Evolutionary conservation across 2,888 invertebrate species (phyloP).

Genomic region (Nomada lathburiana): DNA sequence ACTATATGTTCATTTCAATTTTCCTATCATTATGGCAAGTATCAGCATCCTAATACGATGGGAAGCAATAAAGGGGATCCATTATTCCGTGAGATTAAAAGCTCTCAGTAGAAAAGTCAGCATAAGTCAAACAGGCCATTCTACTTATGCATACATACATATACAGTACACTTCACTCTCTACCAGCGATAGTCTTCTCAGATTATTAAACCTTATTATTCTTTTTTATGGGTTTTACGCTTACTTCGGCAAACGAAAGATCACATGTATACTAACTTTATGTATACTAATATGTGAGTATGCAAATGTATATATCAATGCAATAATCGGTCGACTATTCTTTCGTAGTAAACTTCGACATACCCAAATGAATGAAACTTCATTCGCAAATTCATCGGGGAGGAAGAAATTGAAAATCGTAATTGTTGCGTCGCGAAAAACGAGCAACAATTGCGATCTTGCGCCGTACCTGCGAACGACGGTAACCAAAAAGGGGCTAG

Average conservation of each 20-base stretch:
- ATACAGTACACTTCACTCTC: no score
- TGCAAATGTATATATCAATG: conserved; percentile 4
- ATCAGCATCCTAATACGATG: not conserved
- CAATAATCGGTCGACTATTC: conserved; percentile 40
- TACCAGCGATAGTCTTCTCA: conserved; percentile 6
- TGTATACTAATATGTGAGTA: not conserved
- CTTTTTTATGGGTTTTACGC: conserved; percentile 27
- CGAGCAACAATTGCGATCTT: no score
- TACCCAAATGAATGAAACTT: not conserved
- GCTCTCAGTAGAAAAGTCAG: conserved; percentile 23
- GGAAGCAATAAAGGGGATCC: not conserved
- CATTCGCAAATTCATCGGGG: not conserved
- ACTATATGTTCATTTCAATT: not conserved
- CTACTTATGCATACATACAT: not conserved
- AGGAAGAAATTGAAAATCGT: not conserved
- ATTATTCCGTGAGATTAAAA: not conserved
- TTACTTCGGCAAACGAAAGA: conserved; percentile 4
- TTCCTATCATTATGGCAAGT: not conserved
- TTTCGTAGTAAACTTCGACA: conserved; percentile 18
- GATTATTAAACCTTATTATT: conserved; percentile 26
- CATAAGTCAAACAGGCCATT: conserved; percentile 18
- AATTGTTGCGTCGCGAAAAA: no score
- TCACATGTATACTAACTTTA: not conserved
- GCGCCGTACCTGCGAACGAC: no score
- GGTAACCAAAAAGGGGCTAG: no score